A percentile compares a stretch with the other conserved stretches of the same genome.
Conservation (phyloP, 2,888 invertebrate species). For the Acronicta leporina region DNA sequence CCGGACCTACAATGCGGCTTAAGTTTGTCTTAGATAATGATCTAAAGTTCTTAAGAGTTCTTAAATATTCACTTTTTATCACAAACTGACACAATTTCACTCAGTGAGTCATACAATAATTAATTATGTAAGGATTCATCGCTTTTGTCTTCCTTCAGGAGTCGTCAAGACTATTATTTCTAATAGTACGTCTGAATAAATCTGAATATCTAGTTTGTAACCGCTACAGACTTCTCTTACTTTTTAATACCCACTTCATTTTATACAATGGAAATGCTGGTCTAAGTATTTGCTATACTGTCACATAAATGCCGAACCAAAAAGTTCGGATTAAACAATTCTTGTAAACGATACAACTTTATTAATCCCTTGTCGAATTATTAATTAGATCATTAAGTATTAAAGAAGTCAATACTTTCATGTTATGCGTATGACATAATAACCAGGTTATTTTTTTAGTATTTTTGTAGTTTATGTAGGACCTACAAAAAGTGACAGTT, state of each 20-base stretch:
- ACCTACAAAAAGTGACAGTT: neutral
- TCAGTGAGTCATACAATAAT: neutral
- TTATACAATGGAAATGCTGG: too few relatives aligned
- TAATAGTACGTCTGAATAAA: neutral
- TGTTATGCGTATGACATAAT: too few relatives aligned
- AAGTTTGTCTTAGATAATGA: constrained; percentile 9
- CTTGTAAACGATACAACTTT: neutral
- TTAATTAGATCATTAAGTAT: neutral
- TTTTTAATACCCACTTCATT: neutral
- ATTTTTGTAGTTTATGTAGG: neutral
- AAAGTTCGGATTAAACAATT: neutral
- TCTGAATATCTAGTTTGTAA: neutral
- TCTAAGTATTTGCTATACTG: too few relatives aligned
- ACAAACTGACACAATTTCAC: constrained; percentile 12
- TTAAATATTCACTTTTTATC: constrained; percentile 22
- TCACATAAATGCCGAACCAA: neutral
- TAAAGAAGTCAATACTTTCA: too few relatives aligned
- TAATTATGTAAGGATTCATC: constrained; percentile 1
- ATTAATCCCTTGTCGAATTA: neutral
- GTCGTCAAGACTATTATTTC: neutral
- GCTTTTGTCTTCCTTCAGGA: neutral
- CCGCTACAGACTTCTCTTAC: neutral
- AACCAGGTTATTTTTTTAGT: too few relatives aligned
- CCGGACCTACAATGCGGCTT: constrained; percentile 6
- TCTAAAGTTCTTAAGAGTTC: constrained; percentile 4